A percentile compares a stretch with the other conserved stretches of the same genome.
Evolutionary conservation across 2,888 invertebrate genomes (phyloP).

Genomic region (Steinernema hermaphroditum): DNA sequence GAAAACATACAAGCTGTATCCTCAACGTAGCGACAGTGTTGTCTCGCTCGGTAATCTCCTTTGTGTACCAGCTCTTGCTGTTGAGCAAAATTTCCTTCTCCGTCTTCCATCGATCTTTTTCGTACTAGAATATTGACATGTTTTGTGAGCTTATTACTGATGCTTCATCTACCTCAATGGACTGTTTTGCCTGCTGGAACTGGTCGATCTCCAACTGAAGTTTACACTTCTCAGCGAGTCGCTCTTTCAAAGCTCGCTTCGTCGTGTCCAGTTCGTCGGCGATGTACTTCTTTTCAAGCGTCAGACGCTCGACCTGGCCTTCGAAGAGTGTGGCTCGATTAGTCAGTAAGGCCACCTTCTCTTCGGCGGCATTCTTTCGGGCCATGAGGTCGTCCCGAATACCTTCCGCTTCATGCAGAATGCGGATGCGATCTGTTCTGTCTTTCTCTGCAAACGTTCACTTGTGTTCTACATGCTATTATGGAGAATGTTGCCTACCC

Average conservation of each 20-base stretch:
- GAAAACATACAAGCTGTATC: background rate
- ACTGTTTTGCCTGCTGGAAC: background rate
- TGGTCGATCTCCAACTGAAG: background rate
- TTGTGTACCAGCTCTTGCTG: background rate
- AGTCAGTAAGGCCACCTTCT: background rate
- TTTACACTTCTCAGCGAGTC: background rate
- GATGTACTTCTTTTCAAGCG: background rate
- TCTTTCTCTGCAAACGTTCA: background rate
- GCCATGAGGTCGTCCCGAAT: background rate
- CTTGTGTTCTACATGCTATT: background rate
- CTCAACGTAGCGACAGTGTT: background rate
- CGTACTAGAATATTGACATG: constrained; percentile 6
- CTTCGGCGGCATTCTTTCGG: constrained; percentile 16
- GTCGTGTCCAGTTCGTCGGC: background rate
- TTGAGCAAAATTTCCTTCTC: background rate
- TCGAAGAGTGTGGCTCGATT: background rate
- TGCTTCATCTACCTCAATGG: background rate
- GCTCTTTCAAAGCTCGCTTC: background rate
- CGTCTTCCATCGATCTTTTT: constrained; percentile 16
- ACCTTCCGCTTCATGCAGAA: background rate
- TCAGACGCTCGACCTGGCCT: constrained; percentile 13
- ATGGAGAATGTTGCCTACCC: background rate
- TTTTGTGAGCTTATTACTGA: no score
- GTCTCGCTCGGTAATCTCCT: background rate
- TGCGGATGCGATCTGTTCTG: background rate